A percentile compares a stretch with the other conserved stretches of the same genome.
These are phyloP conservation scores for Drosophila longiperda DNA, from an alignment of 2,888 invertebrate species.

Conservation along the genomic window DNA sequence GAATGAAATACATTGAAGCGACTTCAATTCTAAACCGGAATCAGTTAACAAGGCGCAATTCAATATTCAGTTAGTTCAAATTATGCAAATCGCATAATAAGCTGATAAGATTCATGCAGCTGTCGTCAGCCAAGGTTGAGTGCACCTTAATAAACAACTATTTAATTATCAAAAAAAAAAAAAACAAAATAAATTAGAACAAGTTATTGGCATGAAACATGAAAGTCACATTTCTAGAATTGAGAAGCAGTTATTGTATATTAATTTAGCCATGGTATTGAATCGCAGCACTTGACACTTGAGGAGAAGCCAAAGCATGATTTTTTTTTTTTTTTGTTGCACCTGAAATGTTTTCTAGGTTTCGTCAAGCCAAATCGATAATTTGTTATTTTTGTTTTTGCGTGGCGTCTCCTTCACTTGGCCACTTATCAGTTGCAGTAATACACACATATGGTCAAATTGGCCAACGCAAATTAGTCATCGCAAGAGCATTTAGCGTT, in stretches of 20 bases:
- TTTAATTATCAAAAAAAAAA: conserved; percentile 32
- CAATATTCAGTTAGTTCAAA: not conserved
- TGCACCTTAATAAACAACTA: conserved; percentile 51
- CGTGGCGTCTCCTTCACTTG: conserved; percentile 13
- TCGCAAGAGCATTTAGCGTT: conserved; percentile 5
- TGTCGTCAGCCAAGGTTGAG: conserved; percentile 48
- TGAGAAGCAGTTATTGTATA: not conserved
- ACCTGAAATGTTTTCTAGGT: conserved; percentile 20
- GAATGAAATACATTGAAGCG: not conserved
- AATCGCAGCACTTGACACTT: conserved; percentile 1
- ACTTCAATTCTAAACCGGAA: not conserved
- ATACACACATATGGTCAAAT: conserved; percentile 26
- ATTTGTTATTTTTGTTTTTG: not conserved
- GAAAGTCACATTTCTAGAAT: not conserved
- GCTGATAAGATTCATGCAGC: conserved; percentile 21
- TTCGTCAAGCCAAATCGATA: not conserved
- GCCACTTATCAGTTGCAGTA: conserved; percentile 4
- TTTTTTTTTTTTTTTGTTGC: conserved; percentile 28
- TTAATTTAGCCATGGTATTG: conserved; percentile 30
- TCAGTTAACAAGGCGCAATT: not conserved
- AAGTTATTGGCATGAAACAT: conserved; percentile 44
- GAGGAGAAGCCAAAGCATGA: conserved; percentile 34
- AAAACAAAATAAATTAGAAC: too few relatives aligned
- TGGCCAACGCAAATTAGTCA: conserved; percentile 48
- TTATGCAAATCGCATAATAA: conserved; percentile 30